phyloP scores from a whole-genome alignment of 2,797 vertebrate species.

The Myotis vivesi region DNA sequence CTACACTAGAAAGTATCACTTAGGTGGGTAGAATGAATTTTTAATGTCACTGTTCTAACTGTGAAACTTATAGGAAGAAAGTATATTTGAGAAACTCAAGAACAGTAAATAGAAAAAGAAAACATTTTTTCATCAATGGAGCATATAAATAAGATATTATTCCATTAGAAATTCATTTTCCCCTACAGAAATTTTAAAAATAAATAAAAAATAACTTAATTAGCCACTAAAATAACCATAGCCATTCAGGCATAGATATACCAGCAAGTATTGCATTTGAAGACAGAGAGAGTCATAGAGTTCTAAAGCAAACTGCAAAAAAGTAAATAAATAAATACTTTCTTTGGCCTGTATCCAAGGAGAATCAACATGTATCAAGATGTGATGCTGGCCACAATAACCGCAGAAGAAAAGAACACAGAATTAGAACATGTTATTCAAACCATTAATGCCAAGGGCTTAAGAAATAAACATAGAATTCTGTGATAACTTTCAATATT shows the following conservation, averaged over 20 bases:
- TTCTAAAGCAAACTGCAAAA: neutral
- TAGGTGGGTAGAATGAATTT: neutral
- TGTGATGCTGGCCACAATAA: neutral
- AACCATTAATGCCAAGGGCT: neutral
- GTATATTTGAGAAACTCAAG: neutral
- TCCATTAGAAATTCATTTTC: neutral
- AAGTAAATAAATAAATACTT: neutral
- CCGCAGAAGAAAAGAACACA: neutral
- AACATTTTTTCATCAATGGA: neutral
- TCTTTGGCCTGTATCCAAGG: neutral
- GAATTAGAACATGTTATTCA: neutral
- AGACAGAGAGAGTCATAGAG: neutral
- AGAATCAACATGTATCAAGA: neutral
- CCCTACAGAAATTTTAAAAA: neutral
- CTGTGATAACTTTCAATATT: neutral
- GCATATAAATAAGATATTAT: neutral
- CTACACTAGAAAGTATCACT: neutral
- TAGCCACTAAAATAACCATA: neutral
- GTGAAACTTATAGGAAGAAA: neutral
- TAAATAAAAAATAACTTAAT: neutral
- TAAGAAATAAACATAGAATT: neutral
- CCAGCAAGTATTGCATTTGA: neutral
- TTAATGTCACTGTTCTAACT: neutral
- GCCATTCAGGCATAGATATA: neutral
- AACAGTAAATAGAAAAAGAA: neutral